These are phyloP conservation scores for Nylanderia fulva DNA, from an alignment of 1,140 invertebrate species.

Conservation along the genomic window DNA sequence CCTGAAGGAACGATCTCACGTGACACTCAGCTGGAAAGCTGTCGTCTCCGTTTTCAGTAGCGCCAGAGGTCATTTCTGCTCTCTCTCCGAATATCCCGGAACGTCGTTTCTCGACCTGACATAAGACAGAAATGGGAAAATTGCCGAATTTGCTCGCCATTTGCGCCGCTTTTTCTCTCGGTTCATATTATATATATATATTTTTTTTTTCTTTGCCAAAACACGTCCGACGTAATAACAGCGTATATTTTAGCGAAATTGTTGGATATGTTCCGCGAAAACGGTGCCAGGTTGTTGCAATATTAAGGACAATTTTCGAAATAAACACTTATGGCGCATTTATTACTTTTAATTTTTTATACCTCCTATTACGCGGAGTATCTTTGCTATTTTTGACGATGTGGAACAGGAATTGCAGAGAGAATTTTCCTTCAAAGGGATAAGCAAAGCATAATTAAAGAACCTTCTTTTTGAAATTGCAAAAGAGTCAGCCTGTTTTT, in stretches of 20 bases:
- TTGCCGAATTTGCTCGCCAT: constrained; percentile 16
- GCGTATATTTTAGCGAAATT: not conserved
- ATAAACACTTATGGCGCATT: not conserved
- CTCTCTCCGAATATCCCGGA: not conserved
- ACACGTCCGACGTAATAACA: not conserved
- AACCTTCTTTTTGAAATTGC: too few relatives aligned
- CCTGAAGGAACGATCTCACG: not conserved
- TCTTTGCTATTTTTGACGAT: not conserved
- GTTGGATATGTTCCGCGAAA: not conserved
- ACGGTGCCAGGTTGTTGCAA: not conserved
- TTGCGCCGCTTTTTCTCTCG: not conserved
- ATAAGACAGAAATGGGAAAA: constrained; percentile 35
- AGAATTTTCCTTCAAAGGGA: not conserved
- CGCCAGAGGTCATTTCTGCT: constrained; percentile 31
- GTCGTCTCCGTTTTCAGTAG: constrained; percentile 9
- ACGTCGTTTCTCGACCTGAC: constrained; percentile 1
- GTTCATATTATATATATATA: constrained; percentile 1
- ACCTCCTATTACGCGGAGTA: not conserved
- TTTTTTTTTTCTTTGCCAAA: constrained; percentile 45
- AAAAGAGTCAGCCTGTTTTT: too few relatives aligned
- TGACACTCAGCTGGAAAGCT: not conserved
- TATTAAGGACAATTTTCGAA: not conserved
- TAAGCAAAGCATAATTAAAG: not conserved
- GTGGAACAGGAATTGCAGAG: not conserved
- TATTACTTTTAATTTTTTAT: not conserved